phyloP scores from a whole-genome alignment of 2,888 invertebrate species.

The Boloria euphrosyne region DNA sequence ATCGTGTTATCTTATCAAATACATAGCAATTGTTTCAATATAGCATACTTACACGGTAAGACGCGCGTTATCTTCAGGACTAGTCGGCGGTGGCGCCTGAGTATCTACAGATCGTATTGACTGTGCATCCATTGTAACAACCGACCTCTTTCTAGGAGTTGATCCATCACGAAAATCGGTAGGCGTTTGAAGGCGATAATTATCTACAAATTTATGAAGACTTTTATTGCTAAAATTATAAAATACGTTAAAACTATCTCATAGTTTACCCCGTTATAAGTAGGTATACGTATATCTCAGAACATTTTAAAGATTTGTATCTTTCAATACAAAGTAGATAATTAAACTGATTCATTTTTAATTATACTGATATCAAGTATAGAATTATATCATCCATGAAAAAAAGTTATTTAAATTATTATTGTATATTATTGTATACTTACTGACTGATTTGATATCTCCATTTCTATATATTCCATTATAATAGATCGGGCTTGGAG shows the following conservation, averaged over 20 bases:
- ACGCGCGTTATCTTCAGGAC: conserved; percentile 70
- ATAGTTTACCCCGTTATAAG: no score
- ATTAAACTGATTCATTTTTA: no score
- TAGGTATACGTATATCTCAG: no score
- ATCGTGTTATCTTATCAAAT: no score
- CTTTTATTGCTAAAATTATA: no score
- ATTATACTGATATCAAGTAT: no score
- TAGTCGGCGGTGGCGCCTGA: conserved; percentile 73
- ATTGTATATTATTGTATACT: conserved; percentile 44
- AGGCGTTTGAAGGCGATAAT: conserved; percentile 58
- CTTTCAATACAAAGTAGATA: no score
- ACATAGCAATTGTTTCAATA: no score
- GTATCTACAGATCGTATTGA: conserved; percentile 73
- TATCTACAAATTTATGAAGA: conserved; percentile 49
- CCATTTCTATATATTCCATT: conserved; percentile 64
- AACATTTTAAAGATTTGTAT: no score
- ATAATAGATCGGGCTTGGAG: conserved; percentile 41
- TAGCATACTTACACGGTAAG: conserved; percentile 66
- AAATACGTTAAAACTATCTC: no score
- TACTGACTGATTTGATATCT: conserved; percentile 71
- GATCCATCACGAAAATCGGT: conserved; percentile 57
- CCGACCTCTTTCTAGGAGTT: conserved; percentile 70
- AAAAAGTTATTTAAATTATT: conserved; percentile 2
- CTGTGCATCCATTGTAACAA: conserved; percentile 72
- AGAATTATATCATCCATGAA: conserved; percentile 8